Percentiles rank a stretch among this genome's conserved stretches.
Evolutionary conservation across 2,113 vertebrate genomes (phyloP).

Genomic region (Sceloporus undulatus): DNA sequence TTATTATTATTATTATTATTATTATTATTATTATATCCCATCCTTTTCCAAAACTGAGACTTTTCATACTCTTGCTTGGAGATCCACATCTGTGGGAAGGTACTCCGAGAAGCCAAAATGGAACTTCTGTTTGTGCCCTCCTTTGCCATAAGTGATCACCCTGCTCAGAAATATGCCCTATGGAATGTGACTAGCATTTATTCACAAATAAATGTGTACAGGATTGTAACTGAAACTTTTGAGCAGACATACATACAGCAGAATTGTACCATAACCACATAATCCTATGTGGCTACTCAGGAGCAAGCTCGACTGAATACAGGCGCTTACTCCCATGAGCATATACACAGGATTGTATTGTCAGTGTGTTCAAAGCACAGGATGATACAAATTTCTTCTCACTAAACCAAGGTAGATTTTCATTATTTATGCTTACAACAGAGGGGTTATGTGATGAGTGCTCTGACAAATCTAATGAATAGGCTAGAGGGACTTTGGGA

Average conservation of each 20-base stretch:
- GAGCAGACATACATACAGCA: too few species aligned
- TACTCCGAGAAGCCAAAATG: constrained; percentile 83
- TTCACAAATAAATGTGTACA: too few species aligned
- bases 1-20: too few species aligned
- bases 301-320: background rate
- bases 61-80: constrained; percentile 98
- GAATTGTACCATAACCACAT: too few species aligned
- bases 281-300: background rate
- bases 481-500: constrained; percentile 8
- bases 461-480: background rate
- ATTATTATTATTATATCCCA: too few species aligned
- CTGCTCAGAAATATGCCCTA: too few species aligned
- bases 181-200: too few species aligned
- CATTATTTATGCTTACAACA: background rate
- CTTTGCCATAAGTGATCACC: too few species aligned
- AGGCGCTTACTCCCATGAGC: background rate
- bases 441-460: background rate
- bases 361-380: constrained; percentile 8
- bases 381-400: background rate
- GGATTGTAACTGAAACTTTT: too few species aligned
- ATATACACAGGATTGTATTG: background rate
- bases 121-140: too few species aligned
- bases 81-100: constrained; percentile 99
- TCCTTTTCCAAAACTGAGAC: too few species aligned
- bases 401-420: background rate